Base-by-base conservation (phyloP, 1,140 invertebrate species). In the Drosophila sulfurigaster region DNA sequence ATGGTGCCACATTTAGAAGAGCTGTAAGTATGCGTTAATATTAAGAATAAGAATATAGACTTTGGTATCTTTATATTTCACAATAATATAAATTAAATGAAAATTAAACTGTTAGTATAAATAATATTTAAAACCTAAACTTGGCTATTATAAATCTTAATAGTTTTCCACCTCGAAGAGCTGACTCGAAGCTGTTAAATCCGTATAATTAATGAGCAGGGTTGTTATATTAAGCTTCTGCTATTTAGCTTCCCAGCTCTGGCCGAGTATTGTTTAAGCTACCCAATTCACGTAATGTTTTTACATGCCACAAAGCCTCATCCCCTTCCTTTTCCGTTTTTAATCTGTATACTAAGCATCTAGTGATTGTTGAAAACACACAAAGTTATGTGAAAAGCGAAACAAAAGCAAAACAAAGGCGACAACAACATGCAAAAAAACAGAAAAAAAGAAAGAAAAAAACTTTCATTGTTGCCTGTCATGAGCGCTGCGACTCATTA, bases 1-100 rank as follows among this genome's bases (percentile, higher is more conserved):
- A 89, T 91, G 73, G 91, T 93, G 41, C 88, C 92, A 11, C 80
- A 92, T 68, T 81, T 94, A 25, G 93, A 94, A 85, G 93, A 94
- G 87, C 80, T 94, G 93, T 94, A 91, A 94, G 93, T 94, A 88
- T 66, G 41, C 32, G 25, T 57, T n/a, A 11, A 25, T 28, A 28
- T 2, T 28, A 4, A n/a, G 11, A 11, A 35, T 6, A 35, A 35
- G 32, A 35, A 35, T 1, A 35, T 3, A 16, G 16, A 16, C 1
- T 16, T 16, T 16, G 16, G 16, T 16, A 16, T 16, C 16, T 16
- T 16, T 16, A 16, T 16, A 1, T 20, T 20, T 25, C 20, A 25
- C 20, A 25, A 25, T 25, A 25, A 25, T 25, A 3, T 0, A 25
- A 25, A 25, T 25, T 25, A 25, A 25, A 25, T 25, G 0, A 25